Evolutionary conservation across 2,888 invertebrate species (phyloP).

Genomic region (Serripes groenlandicus): DNA sequence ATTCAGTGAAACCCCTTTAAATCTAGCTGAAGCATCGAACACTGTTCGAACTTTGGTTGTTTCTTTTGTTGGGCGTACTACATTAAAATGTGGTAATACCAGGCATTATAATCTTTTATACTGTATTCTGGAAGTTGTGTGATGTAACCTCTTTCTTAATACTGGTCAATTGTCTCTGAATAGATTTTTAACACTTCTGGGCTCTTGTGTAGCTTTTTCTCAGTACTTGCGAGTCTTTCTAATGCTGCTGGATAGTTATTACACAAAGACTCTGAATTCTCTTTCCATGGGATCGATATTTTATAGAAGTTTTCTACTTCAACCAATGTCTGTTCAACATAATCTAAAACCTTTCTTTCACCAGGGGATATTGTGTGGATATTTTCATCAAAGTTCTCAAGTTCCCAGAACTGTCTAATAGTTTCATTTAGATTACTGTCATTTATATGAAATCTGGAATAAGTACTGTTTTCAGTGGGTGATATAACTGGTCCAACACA

Average conservation of each 20-base stretch:
- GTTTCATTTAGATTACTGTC: background rate
- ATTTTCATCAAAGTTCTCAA: background rate
- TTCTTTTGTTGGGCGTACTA: background rate
- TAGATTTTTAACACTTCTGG: background rate
- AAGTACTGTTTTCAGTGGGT: background rate
- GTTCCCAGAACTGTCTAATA: background rate
- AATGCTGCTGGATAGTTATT: background rate
- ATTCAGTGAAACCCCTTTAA: background rate
- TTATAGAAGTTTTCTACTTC: background rate
- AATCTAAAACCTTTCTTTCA: too few species aligned
- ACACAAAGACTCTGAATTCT: background rate
- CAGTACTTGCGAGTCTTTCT: background rate
- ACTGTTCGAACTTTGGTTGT: background rate
- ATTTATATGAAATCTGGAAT: background rate
- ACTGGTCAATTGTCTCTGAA: background rate
- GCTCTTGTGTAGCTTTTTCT: background rate
- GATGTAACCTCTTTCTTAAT: background rate
- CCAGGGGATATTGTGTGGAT: background rate
- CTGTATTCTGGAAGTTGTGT: background rate
- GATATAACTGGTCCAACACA: background rate
- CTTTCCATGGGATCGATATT: conserved; percentile 8
- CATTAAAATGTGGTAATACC: conserved; percentile 1
- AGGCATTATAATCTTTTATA: background rate
- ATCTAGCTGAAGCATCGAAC: background rate
- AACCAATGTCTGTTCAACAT: background rate